Percentiles rank a stretch among this genome's conserved stretches.
Conservation (phyloP, 1,140 invertebrate genomes). For the Lutraria rhynchaena region DNA sequence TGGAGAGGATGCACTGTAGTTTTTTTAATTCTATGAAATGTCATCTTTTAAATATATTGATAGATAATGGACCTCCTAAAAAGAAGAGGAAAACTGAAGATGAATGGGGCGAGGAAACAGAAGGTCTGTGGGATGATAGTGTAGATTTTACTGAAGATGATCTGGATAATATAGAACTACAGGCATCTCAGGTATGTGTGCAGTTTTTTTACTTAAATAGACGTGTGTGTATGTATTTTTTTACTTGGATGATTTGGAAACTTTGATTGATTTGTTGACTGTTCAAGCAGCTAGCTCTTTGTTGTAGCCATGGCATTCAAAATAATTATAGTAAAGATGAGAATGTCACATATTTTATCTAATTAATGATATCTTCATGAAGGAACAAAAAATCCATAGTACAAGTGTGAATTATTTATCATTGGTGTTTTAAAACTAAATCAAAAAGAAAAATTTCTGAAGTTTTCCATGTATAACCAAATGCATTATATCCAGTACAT, state of each 20-base stretch:
- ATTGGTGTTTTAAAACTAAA: too few relatives aligned
- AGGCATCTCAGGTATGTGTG: slow-evolving; percentile 44
- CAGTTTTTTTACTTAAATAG: not conserved
- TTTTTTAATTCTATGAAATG: not conserved
- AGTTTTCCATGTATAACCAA: too few relatives aligned
- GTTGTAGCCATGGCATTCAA: too few relatives aligned
- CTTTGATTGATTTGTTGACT: not conserved
- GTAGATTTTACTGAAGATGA: slow-evolving; percentile 48
- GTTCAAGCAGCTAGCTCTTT: not conserved
- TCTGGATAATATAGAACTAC: slow-evolving; percentile 36
- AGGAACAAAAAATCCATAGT: too few relatives aligned
- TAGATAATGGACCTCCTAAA: slow-evolving; percentile 22
- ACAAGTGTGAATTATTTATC: too few relatives aligned
- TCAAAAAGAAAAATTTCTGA: too few relatives aligned
- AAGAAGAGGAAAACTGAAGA: slow-evolving; percentile 35
- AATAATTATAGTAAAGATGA: too few relatives aligned
- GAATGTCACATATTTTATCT: too few relatives aligned
- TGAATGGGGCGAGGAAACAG: not conserved
- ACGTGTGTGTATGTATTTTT: not conserved
- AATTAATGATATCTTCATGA: too few relatives aligned
- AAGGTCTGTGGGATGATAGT: slow-evolving; percentile 54
- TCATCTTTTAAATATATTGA: too few relatives aligned
- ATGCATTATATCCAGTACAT: too few relatives aligned
- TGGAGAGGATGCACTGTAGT: too few relatives aligned
- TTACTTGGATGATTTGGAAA: not conserved